These are phyloP conservation scores for Sitta europaea DNA, from an alignment of 2,113 vertebrate species.

Conservation along the genomic window DNA sequence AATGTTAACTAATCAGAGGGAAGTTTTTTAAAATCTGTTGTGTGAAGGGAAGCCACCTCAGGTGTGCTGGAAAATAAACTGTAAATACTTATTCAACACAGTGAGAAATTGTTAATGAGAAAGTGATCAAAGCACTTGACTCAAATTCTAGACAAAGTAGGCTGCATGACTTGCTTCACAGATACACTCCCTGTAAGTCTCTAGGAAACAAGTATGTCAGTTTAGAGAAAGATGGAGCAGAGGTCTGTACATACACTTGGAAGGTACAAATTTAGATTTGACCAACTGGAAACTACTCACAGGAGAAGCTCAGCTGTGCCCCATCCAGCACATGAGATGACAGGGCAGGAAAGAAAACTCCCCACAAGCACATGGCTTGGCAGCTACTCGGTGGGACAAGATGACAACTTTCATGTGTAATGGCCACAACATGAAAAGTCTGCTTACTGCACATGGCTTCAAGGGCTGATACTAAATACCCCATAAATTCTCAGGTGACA, in stretches of 20 bases:
- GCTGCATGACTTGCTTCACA: not conserved
- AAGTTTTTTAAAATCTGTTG: not conserved
- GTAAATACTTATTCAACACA: not conserved
- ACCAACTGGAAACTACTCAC: not conserved
- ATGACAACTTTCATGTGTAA: not conserved
- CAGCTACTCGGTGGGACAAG: not conserved
- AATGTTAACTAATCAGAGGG: not conserved
- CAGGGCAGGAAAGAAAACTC: not conserved
- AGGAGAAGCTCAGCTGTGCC: not conserved
- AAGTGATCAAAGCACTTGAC: not conserved
- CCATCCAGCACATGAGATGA: not conserved
- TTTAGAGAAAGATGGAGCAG: not conserved
- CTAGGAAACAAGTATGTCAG: not conserved
- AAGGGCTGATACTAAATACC: not conserved
- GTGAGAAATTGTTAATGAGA: constrained; percentile 23
- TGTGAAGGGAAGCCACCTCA: not conserved
- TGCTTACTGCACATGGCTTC: not conserved
- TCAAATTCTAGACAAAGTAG: not conserved
- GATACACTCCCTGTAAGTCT: not conserved
- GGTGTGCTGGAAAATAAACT: constrained; percentile 8
- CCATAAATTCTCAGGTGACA: not conserved
- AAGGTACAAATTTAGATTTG: not conserved
- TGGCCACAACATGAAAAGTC: not conserved
- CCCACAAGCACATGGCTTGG: not conserved
- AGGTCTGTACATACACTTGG: not conserved